Conservation (phyloP, 2,797 vertebrate species). For the Enteromius unitaeniatus region DNA sequence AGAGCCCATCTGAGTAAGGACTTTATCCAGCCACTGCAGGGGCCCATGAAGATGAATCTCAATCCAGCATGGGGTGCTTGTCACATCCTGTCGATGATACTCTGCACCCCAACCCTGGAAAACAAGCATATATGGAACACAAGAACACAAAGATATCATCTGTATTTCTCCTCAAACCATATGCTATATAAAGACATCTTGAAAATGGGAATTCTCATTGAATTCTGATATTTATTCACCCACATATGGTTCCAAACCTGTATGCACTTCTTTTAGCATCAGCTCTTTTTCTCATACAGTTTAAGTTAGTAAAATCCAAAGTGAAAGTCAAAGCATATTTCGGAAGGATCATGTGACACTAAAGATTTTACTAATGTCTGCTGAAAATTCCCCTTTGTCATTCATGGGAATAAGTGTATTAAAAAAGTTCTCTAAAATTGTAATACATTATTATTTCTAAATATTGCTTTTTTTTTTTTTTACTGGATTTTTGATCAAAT, state of each 20-base stretch:
- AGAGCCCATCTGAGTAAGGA: slow-evolving; percentile 98
- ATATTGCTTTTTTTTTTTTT: too few species aligned
- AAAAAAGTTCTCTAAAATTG: too few species aligned
- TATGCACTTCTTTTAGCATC: background rate
- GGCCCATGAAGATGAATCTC: slow-evolving; percentile 98
- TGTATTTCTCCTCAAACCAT: background rate
- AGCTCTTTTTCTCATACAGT: background rate
- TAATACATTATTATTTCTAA: too few species aligned
- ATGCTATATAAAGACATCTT: background rate
- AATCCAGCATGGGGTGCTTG: slow-evolving; percentile 99
- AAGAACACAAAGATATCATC: background rate
- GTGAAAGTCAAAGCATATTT: background rate
- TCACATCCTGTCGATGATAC: slow-evolving; percentile 98
- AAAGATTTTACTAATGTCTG: background rate
- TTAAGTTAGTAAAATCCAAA: too few species aligned
- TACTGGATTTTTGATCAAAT: background rate
- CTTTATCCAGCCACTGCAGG: slow-evolving; percentile 99
- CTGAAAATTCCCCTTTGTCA: background rate
- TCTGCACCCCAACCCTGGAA: slow-evolving; percentile 99
- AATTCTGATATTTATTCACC: background rate
- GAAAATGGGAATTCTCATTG: background rate
- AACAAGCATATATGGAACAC: too few species aligned
- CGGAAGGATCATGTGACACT: background rate
- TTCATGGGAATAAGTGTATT: background rate
- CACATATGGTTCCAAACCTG: background rate